Evolutionary conservation across 2,113 vertebrate species (phyloP).

Genomic region (Sorex fumeus): DNA sequence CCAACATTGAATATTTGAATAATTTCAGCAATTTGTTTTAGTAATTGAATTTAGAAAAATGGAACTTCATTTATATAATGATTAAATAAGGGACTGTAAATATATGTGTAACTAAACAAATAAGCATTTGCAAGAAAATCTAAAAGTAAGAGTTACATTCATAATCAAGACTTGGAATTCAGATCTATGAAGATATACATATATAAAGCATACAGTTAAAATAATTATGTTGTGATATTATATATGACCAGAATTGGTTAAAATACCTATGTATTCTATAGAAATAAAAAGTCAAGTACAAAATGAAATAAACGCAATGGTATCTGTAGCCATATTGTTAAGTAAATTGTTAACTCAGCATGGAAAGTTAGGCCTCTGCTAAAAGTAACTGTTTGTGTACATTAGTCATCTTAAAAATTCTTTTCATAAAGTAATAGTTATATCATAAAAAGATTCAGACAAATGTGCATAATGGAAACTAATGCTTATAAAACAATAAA

Average conservation of each 20-base stretch:
- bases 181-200: neutral
- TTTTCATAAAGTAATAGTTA: neutral
- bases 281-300: conserved; percentile 22
- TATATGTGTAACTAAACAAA: neutral
- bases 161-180: neutral
- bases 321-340: conserved; percentile 31
- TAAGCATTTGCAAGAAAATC: neutral
- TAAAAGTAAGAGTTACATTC: neutral
- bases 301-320: neutral
- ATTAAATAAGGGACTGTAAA: conserved; percentile 34
- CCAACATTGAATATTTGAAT: neutral
- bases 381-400: conserved; percentile 5
- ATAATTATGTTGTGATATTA: neutral
- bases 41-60: conserved; percentile 22
- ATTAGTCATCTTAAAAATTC: neutral
- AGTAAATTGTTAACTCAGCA: conserved; percentile 16
- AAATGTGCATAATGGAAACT: neutral
- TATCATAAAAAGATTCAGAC: conserved; percentile 32
- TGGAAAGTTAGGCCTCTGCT: conserved; percentile 1
- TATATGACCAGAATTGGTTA: neutral
- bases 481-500: conserved; percentile 1
- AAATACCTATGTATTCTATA: neutral
- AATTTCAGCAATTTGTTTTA: conserved; percentile 26
- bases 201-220: conserved; percentile 17
- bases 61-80: neutral